Conservation (phyloP, 1,140 invertebrate species). For the Phthorimaea operculella region DNA sequence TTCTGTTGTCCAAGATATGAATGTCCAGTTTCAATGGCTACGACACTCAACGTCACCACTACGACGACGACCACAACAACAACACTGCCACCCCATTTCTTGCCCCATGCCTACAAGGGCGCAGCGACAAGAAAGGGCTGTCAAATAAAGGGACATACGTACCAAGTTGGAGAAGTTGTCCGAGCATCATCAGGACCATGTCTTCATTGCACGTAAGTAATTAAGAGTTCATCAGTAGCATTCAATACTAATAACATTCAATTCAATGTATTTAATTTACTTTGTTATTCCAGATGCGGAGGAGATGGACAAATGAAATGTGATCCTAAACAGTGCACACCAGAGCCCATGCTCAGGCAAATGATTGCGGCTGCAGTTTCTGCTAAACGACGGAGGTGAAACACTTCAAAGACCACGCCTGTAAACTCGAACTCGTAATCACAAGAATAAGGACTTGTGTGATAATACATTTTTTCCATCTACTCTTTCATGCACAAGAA, state of each 20-base stretch:
- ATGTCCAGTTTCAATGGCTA: constrained; percentile 88
- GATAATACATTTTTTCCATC: constrained; percentile 43
- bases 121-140: constrained; percentile 81
- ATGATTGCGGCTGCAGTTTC: constrained; percentile 83
- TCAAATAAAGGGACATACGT: constrained; percentile 83
- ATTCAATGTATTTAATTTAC: neutral
- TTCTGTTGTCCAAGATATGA: constrained; percentile 96
- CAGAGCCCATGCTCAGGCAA: constrained; percentile 87
- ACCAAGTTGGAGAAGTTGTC: constrained; percentile 85
- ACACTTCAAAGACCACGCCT: constrained; percentile 24
- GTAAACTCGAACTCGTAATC: constrained; percentile 31
- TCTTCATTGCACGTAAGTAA: constrained; percentile 90
- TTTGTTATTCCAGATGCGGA: constrained; percentile 76
- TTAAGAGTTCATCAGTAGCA: neutral
- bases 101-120: constrained; percentile 80
- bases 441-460: constrained; percentile 45
- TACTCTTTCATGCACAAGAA: constrained; percentile 62
- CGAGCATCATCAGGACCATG: constrained; percentile 88
- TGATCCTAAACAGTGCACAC: constrained; percentile 87
- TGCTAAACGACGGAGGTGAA: constrained; percentile 80
- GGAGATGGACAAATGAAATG: constrained; percentile 93
- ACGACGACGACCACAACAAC: constrained; percentile 89
- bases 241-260: neutral
- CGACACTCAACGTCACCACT: constrained; percentile 80
- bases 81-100: constrained; percentile 83